phyloP scores from a whole-genome alignment of 2,888 invertebrate genomes.

The Drosophila suboccidentalis region DNA sequence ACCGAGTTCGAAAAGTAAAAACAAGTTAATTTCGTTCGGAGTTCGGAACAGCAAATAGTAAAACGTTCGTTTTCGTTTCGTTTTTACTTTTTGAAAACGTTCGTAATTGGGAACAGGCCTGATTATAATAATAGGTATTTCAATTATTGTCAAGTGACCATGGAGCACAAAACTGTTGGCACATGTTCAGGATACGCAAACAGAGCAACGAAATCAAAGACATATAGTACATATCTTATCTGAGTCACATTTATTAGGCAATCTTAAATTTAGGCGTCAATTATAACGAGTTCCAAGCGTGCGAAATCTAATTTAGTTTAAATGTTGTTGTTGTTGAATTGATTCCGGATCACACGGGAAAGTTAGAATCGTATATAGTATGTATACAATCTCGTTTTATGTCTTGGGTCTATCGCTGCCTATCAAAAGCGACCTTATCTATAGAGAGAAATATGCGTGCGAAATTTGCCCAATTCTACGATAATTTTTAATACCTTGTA shows the following conservation, averaged over 20 bases:
- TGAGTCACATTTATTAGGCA: conserved; percentile 8
- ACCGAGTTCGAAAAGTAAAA: too few relatives aligned
- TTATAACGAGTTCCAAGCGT: conserved; percentile 21
- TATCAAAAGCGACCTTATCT: conserved; percentile 21
- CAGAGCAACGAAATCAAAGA: neutral
- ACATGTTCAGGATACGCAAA: neutral
- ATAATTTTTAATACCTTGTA: conserved; percentile 5
- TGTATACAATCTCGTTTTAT: conserved; percentile 10
- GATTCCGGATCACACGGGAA: conserved; percentile 49
- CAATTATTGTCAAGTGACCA: neutral
- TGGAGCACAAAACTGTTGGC: neutral
- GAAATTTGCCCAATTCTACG: conserved; percentile 14
- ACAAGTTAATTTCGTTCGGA: too few relatives aligned
- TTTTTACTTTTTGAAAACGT: too few relatives aligned
- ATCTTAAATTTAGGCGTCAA: conserved; percentile 9
- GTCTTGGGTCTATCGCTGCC: conserved; percentile 10
- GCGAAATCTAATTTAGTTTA: conserved; percentile 38
- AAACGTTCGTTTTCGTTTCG: too few relatives aligned
- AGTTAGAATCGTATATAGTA: conserved; percentile 13
- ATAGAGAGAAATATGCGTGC: conserved; percentile 4
- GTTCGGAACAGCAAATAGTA: too few relatives aligned
- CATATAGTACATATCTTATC: neutral
- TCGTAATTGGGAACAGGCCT: too few relatives aligned
- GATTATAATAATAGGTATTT: neutral
- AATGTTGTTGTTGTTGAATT: conserved; percentile 29